Percentiles rank a stretch among this genome's conserved stretches.
Evolutionary conservation across 2,888 invertebrate species (phyloP).

Genomic region (Parnassius glacialis): DNA sequence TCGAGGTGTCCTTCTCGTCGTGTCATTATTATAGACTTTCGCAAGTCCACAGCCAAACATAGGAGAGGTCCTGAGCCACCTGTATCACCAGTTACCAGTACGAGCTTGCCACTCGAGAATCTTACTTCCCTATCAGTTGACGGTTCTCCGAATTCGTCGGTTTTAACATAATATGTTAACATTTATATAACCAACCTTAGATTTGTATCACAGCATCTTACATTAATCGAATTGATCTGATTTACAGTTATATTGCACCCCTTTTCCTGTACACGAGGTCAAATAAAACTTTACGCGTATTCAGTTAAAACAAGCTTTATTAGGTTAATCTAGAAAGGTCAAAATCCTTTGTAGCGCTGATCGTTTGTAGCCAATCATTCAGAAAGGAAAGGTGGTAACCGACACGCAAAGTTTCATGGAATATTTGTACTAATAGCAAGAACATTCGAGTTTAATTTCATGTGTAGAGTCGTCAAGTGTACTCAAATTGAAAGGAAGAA

Average conservation of each 20-base stretch:
- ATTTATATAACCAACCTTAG: conserved; percentile 5
- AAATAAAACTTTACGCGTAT: conserved; percentile 32
- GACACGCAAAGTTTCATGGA: not conserved
- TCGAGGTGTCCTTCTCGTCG: too few relatives aligned
- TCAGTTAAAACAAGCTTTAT: conserved; percentile 30
- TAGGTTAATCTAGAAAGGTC: not conserved
- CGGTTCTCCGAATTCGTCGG: too few relatives aligned
- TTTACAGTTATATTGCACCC: conserved; percentile 45
- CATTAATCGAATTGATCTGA: conserved; percentile 48
- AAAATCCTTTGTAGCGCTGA: conserved; percentile 27
- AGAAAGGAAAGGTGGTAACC: conserved; percentile 31
- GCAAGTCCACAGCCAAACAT: too few relatives aligned
- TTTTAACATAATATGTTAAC: not conserved
- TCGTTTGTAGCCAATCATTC: conserved; percentile 8
- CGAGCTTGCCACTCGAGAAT: too few relatives aligned
- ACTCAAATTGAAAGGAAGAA: conserved; percentile 57
- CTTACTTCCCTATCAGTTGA: too few relatives aligned
- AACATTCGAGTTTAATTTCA: conserved; percentile 11
- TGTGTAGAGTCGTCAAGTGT: conserved; percentile 40
- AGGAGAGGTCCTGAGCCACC: too few relatives aligned
- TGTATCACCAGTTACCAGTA: too few relatives aligned
- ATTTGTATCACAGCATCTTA: conserved; percentile 36
- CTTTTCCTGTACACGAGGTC: conserved; percentile 53
- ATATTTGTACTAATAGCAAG: conserved; percentile 23
- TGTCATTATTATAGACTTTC: too few relatives aligned